Evolutionary conservation across 2,113 vertebrate species (phyloP).

Genomic region (Silurus glanis): DNA sequence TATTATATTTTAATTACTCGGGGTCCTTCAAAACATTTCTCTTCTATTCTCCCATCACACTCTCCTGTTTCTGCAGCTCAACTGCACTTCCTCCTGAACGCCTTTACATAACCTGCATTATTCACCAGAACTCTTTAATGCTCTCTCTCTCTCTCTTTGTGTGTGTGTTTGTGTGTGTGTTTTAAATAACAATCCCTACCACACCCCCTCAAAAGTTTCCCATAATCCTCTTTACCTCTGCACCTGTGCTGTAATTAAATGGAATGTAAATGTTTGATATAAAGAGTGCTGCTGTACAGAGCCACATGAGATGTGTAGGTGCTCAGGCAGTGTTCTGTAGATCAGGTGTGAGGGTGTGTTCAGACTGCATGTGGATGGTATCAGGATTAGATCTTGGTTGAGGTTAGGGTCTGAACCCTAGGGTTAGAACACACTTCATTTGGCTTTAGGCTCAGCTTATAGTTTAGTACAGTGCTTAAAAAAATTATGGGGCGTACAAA

Average conservation of each 20-base stretch:
- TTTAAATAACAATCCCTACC: background rate
- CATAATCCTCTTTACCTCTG: slow-evolving; percentile 4
- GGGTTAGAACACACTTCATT: too few relatives aligned
- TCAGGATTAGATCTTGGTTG: background rate
- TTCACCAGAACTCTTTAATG: background rate
- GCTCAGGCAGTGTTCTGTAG: background rate
- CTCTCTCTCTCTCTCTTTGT: background rate
- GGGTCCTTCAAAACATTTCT: background rate
- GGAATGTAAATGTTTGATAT: background rate
- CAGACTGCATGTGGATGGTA: background rate
- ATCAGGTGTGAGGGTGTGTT: too few relatives aligned
- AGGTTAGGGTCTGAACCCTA: background rate
- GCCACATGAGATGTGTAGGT: background rate
- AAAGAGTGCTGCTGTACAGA: slow-evolving; percentile 10
- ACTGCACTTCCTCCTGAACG: background rate
- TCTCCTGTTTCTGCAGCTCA: background rate
- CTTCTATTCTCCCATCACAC: background rate
- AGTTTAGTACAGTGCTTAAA: too few relatives aligned
- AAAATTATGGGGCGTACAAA: too few relatives aligned
- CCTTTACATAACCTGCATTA: background rate
- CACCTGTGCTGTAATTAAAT: slow-evolving; percentile 8
- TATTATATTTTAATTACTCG: slow-evolving; percentile 8
- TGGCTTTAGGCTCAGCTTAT: too few relatives aligned
- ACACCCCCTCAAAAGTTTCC: background rate
- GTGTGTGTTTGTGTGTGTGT: background rate